phyloP scores from a whole-genome alignment of 2,888 invertebrate species.

The Hartigia nigra region DNA sequence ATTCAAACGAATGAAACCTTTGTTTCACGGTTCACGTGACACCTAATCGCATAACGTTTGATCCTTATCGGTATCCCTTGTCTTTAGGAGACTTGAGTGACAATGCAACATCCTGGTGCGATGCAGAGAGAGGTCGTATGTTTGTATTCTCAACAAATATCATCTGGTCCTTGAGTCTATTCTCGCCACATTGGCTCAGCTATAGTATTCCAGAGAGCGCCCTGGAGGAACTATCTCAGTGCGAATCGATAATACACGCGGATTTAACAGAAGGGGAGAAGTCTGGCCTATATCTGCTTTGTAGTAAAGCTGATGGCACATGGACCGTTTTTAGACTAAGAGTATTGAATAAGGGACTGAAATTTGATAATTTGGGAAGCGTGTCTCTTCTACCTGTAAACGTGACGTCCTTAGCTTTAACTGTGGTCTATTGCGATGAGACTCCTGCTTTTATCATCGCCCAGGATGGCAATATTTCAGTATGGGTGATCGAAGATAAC shows the following conservation, averaged over 20 bases:
- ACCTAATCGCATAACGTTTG: too few species aligned
- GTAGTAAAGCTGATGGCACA: slow-evolving; percentile 11
- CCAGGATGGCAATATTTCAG: slow-evolving; percentile 17
- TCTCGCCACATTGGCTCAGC: slow-evolving; percentile 16
- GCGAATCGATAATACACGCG: slow-evolving; percentile 15
- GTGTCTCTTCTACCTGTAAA: slow-evolving; percentile 7
- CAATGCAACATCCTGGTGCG: slow-evolving; percentile 18
- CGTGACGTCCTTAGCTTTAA: slow-evolving; percentile 13
- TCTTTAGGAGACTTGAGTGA: slow-evolving; percentile 11
- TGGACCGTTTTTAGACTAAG: slow-evolving; percentile 14
- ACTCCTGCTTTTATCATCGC: slow-evolving; percentile 15
- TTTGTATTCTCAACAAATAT: slow-evolving; percentile 12
- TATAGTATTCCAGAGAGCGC: slow-evolving; percentile 11
- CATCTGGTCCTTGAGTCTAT: slow-evolving; percentile 19
- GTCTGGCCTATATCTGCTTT: slow-evolving; percentile 14
- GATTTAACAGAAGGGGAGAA: slow-evolving; percentile 17
- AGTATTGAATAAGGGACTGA: slow-evolving; percentile 1
- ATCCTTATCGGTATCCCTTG: not conserved
- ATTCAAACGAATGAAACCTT: too few species aligned
- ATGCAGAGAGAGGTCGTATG: slow-evolving; percentile 12
- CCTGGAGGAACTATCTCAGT: slow-evolving; percentile 14
- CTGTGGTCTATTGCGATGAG: slow-evolving; percentile 19
- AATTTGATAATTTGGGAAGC: slow-evolving; percentile 15
- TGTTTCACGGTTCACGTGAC: too few species aligned
- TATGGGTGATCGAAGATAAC: slow-evolving; percentile 19